phyloP scores from a whole-genome alignment of 1,140 invertebrate species.

The Lepidostoma basale region DNA sequence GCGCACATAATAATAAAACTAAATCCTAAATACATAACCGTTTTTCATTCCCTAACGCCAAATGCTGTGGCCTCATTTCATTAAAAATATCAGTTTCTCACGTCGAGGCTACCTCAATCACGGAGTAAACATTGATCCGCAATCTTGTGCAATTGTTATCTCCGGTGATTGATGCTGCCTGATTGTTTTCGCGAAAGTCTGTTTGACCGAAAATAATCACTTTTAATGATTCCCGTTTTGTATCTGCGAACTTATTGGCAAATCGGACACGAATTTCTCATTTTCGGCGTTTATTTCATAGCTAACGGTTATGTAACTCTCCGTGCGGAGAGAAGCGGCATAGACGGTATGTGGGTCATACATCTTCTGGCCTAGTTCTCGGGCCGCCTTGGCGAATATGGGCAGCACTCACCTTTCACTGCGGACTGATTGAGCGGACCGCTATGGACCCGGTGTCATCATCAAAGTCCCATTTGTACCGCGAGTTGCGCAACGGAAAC shows the following conservation, averaged over 20 bases:
- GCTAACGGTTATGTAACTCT: background rate
- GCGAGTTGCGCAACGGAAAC: constrained; percentile 17
- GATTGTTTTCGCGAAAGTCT: constrained; percentile 2
- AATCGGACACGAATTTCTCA: too few species aligned
- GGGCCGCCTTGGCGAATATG: constrained; percentile 22
- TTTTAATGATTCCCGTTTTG: too few species aligned
- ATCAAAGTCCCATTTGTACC: constrained; percentile 11
- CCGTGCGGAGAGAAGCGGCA: constrained; percentile 2
- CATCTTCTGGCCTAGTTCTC: constrained; percentile 21
- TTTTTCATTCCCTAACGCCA: background rate
- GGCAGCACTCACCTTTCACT: constrained; percentile 24
- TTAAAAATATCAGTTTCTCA: background rate
- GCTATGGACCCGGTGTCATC: constrained; percentile 18
- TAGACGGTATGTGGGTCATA: constrained; percentile 11
- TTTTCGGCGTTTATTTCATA: background rate
- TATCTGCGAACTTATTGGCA: too few species aligned
- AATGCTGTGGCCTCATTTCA: constrained; percentile 2
- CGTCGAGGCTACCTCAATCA: constrained; percentile 1
- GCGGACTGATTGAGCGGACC: constrained; percentile 17
- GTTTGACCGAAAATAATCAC: background rate
- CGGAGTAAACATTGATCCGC: background rate
- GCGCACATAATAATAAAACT: too few species aligned
- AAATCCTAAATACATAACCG: too few species aligned
- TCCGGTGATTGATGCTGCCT: constrained; percentile 8
- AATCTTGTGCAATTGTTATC: constrained; percentile 3